Evolutionary conservation across 1,140 invertebrate genomes (phyloP), one percentile per base, ranked within the genome.

Genomic region (Drosophila nannoptera): DNA sequence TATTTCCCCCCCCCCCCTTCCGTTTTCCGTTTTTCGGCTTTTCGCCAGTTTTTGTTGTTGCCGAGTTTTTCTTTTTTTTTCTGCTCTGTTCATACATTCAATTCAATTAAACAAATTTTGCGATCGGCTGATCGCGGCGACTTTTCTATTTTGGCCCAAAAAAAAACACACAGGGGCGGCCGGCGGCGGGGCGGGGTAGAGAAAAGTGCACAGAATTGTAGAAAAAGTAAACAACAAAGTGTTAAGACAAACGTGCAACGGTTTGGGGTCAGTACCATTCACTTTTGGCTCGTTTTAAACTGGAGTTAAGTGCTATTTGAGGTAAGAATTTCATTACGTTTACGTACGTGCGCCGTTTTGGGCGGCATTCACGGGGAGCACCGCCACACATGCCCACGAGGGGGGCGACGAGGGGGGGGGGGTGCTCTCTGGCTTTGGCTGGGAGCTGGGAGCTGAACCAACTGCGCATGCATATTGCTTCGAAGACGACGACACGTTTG

Each of bases 251-350:
- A 86, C 80, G 80, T 84, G 80, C 80, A 86, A 86, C 77, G 80
- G 81, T 86, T 84, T 84, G 80, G 80, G 80, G 80, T 84, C 78
- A 83, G 81, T 86, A 81, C 80, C 80, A 84, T 84, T 84, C 80
- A 84, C 80, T 84, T 84, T 84, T 83, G 82, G 77, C 82, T 86
- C 81, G 80, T 80, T 84, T 84, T 86, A 84, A 84, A 84, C 78
- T 83, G 80, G 81, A 84, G 81, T 84, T 84, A 84, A 84, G 80
- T 84, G 80, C 80, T 84, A 83, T 84, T 84, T 84, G 80, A 84
- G 81, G 80, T 84, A 84, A 86, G 80, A 84, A 83, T 83, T 83
- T 83, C 78, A 83, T 83, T 83, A 83, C 78, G 80, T 78, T 78
- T 81, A 78, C 75, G 78, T 83, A 83, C 80, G 78, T 83, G 78